These are phyloP conservation scores for Coelinius sp. DNA, from an alignment of 2,888 invertebrate genomes.

Conservation along the genomic window DNA sequence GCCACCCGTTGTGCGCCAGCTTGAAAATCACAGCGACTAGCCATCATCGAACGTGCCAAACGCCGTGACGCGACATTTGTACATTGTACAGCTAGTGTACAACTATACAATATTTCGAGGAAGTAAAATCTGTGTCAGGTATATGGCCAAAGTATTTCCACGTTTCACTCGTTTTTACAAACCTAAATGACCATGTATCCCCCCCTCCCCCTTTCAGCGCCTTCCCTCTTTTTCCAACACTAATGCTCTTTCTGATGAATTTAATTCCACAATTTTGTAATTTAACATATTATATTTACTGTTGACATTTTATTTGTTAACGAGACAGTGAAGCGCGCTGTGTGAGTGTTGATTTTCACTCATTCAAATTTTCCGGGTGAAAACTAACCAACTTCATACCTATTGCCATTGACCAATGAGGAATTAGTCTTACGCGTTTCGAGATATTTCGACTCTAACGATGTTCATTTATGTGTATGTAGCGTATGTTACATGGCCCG, in stretches of 20 bases:
- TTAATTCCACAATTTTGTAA: neutral
- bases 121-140: slow-evolving; percentile 36
- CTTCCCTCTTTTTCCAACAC: neutral
- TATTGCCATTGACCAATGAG: too few relatives aligned
- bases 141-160: neutral
- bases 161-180: neutral
- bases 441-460: too few relatives aligned
- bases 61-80: neutral
- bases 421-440: too few relatives aligned
- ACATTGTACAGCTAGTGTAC: neutral
- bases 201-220: neutral
- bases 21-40: slow-evolving; percentile 12
- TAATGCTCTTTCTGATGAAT: neutral
- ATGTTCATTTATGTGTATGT: too few relatives aligned
- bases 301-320: too few relatives aligned
- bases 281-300: too few relatives aligned
- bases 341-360: too few relatives aligned
- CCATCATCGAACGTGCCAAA: neutral
- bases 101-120: too few relatives aligned
- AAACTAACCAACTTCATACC: too few relatives aligned
- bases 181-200: neutral
- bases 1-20: neutral
- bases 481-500: too few relatives aligned
- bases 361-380: too few relatives aligned
- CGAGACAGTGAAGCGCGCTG: too few relatives aligned